Evolutionary conservation across 2,888 invertebrate genomes (phyloP), one percentile per base, ranked within the genome.

Genomic region (Acronicta aceris): DNA sequence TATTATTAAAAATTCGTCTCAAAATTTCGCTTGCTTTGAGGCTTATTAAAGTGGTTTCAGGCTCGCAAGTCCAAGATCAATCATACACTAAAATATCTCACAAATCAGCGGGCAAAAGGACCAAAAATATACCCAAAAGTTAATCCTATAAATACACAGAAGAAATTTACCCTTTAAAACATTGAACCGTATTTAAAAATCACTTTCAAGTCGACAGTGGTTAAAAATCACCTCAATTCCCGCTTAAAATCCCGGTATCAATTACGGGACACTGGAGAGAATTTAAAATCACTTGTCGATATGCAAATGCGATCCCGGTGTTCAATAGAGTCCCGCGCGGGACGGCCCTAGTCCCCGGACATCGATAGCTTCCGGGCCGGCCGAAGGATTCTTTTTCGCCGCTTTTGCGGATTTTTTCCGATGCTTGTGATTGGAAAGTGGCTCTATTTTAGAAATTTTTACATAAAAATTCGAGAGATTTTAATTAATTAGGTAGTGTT

Each of bases 261-360:
- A 89, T 90, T 89, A 86, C 81, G 79, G 71, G 67, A 71, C 72
- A 81, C 81, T 69, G 82, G 71, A 79, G 79, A 77, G 78, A 77
- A 79, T 81, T 84, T 81, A 80, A 85, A 84, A 82, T 79, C 82
- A 71, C 84, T 84, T 84, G 86, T 87, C 89, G 89, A 90, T 90
- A 93, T 93, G 93, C 89, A 92, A 92, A 93, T 92, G 83, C 63
- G 85, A 85, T 86, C 81, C 84, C 82, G 83, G 82, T 84, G 84
- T 84, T 88, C 86, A 79, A 87, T 86, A 79, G 67, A 76, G 74
- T 80, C 79, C 76, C 72, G 67, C 38, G 50, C 69, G 73, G 74
- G 63, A 65, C 78, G 79, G 80, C 84, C 78, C 78, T 74, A 71
- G 59, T 56, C 53, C 55, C 75, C 83, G 79, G 88, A 89, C 89